Evolutionary conservation across 2,797 vertebrate species (phyloP).

Genomic region (Dallia pectoralis): DNA sequence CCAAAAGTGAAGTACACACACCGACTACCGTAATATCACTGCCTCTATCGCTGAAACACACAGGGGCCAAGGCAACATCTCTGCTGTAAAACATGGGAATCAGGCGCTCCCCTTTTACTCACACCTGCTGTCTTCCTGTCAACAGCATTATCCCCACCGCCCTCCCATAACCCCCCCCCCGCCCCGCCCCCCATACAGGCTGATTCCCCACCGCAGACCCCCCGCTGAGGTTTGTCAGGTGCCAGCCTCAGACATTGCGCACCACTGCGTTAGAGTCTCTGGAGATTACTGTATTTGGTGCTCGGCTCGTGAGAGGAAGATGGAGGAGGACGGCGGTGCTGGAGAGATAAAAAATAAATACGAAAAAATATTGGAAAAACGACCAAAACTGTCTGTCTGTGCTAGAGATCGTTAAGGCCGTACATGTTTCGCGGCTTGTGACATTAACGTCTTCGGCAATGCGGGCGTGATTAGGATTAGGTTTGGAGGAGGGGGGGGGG

Average conservation of each 20-base stretch:
- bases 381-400: constrained; percentile 49
- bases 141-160: constrained; percentile 48
- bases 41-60: neutral
- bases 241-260: constrained; percentile 62
- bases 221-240: constrained; percentile 64
- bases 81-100: constrained; percentile 31
- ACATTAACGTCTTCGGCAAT: constrained; percentile 45
- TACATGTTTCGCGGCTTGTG: constrained; percentile 47
- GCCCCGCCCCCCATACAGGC: constrained; percentile 37
- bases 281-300: constrained; percentile 57
- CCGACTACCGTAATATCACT: neutral
- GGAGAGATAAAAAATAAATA: constrained; percentile 38
- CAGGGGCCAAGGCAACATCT: constrained; percentile 19
- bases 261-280: constrained; percentile 56
- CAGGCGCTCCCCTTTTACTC: constrained; percentile 47
- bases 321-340: neutral
- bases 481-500: constrained; percentile 8
- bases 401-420: constrained; percentile 54
- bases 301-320: constrained; percentile 42
- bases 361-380: constrained; percentile 28
- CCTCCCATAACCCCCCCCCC: constrained; percentile 15
- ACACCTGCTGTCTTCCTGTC: constrained; percentile 67
- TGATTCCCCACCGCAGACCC: constrained; percentile 55
- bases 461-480: constrained; percentile 19
- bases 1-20: neutral